These are phyloP conservation scores for Prunella himalayana DNA, from an alignment of 2,113 vertebrate species.

Conservation along the genomic window DNA sequence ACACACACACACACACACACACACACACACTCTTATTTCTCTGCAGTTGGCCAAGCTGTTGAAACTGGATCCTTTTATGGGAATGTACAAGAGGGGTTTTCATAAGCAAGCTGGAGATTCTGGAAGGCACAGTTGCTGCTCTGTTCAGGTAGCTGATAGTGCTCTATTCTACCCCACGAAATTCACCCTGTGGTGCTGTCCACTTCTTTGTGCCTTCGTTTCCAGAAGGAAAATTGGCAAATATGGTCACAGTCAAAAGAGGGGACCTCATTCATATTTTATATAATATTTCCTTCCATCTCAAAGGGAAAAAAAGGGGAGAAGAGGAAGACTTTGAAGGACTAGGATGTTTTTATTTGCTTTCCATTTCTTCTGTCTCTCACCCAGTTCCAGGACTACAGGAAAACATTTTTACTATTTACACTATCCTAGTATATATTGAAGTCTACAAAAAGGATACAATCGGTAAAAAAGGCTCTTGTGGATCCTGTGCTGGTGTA, in stretches of 20 bases:
- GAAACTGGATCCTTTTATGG: slow-evolving; percentile 18
- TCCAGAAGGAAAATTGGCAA: neutral
- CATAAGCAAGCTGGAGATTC: neutral
- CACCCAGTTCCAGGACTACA: neutral
- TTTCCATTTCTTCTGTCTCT: neutral
- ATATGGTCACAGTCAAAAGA: neutral
- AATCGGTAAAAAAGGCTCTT: neutral
- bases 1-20: neutral
- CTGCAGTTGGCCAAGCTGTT: neutral
- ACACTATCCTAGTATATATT: neutral
- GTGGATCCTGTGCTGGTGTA: neutral
- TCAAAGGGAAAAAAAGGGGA: neutral
- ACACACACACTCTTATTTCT: neutral
- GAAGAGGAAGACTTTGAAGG: neutral
- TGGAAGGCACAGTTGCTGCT: neutral
- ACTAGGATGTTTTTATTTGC: neutral
- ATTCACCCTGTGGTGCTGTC: neutral
- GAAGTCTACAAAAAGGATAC: neutral
- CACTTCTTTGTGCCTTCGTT: neutral
- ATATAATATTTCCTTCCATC: neutral
- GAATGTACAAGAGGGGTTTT: neutral
- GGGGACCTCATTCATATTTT: neutral
- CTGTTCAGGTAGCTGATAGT: neutral
- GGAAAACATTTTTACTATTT: neutral
- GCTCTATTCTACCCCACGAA: neutral